A percentile compares a stretch with the other conserved stretches of the same genome.
These are phyloP conservation scores for Temnothorax unifasciatus DNA, from an alignment of 2,888 invertebrate species.

Conservation along the genomic window DNA sequence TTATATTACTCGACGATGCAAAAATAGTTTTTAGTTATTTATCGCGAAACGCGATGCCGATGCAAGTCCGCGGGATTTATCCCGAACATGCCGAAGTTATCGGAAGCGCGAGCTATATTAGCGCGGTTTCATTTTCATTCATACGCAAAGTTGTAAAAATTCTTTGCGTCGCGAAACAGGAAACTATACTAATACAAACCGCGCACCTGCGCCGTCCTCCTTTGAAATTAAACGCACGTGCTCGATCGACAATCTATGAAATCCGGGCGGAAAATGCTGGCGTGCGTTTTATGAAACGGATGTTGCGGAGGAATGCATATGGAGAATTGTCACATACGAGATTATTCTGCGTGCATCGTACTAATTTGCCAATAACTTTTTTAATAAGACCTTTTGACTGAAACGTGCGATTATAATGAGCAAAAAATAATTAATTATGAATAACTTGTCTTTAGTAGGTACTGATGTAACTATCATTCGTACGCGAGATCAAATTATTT, in stretches of 20 bases:
- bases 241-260: constrained; percentile 13
- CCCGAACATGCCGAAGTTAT: background rate
- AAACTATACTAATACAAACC: background rate
- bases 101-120: constrained; percentile 7
- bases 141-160: constrained; percentile 36
- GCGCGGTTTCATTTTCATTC: constrained; percentile 39
- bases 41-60: constrained; percentile 1
- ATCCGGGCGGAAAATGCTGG: constrained; percentile 2
- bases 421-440: background rate
- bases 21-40: constrained; percentile 52
- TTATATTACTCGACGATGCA: constrained; percentile 11
- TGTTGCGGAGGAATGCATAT: background rate
- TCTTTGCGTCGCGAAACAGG: constrained; percentile 25
- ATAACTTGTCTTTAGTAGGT: background rate
- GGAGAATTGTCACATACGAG: background rate
- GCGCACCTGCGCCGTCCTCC: constrained; percentile 14
- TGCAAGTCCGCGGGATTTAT: background rate
- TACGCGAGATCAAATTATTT: background rate
- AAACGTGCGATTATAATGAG: background rate
- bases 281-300: background rate
- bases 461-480: background rate
- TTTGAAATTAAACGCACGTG: constrained; percentile 32
- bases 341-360: background rate
- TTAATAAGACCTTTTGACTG: background rate
- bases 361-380: background rate